Evolutionary conservation across 2,113 vertebrate species (phyloP), one percentile per base, ranked within the genome.

Genomic region (Corythoichthys haematopterus): DNA sequence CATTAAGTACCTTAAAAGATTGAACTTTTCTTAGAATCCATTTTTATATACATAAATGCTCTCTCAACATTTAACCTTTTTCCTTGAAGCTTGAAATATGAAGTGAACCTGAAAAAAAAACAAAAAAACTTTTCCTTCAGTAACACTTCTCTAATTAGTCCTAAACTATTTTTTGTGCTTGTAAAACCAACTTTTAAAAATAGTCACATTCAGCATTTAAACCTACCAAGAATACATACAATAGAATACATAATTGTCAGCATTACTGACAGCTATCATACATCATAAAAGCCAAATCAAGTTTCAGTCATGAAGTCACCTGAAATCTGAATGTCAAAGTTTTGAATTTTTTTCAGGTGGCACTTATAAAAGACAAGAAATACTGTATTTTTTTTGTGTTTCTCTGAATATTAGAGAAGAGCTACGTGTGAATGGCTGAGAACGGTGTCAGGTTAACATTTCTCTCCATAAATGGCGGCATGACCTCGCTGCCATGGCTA

Each of bases 401-500:
- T 62, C 60, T 46, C 20, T 15, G 37, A 64, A 48, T 48, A 16
- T 58, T 68, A 6, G 9, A 69, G 37, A 58, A 62, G 43, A 70
- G 66, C 66, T 6, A 15, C 75, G 55, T 64, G 48, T 72, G 60
- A 71, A 55, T n/a, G 9, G 59, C 69, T 8, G 7, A 68, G 33
- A 64, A 28, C 45, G 65, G 80, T 65, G 45, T 91, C 84, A 66
- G 71, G 81, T 92, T 91, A 84, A 89, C 74, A 90, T 90, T 85
- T 86, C 85, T 87, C 70, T 78, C 87, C 89, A 79, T 90, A 90
- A 80, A 82, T 63, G 87, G 90, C 69, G n/a, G 50, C 61, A 70
- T 84, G 79, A 79, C 85, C 81, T 85, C 86, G 70, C 78, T 78
- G 3, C 68, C 83, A 87, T 77, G 70, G 82, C 79, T 87, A 91